A percentile compares a stretch with the other conserved stretches of the same genome.
Conservation (phyloP, 2,797 vertebrate species). For the Anabas testudineus region DNA sequence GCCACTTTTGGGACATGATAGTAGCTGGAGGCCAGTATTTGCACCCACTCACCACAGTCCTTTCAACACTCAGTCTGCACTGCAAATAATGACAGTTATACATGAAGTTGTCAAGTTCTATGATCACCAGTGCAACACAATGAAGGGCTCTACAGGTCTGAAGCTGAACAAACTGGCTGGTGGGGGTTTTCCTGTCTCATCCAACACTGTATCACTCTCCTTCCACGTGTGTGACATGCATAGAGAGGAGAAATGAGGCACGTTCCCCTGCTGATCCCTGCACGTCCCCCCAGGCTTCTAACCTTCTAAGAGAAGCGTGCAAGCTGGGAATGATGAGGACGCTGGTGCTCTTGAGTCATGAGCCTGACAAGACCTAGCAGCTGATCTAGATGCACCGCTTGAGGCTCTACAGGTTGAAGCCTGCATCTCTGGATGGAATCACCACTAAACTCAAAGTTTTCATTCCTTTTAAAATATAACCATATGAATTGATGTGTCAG, state of each 20-base stretch:
- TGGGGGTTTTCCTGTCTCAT: conserved; percentile 17
- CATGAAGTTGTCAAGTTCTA: background rate
- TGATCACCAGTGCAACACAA: background rate
- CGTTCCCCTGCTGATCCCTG: conserved; percentile 24
- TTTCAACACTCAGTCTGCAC: conserved; percentile 1
- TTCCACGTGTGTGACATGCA: conserved; percentile 8
- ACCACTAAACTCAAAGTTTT: background rate
- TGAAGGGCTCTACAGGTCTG: background rate
- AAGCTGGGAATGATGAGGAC: conserved; percentile 12
- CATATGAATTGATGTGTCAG: conserved; percentile 30
- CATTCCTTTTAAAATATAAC: background rate
- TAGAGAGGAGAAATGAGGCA: conserved; percentile 22
- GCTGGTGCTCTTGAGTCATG: background rate
- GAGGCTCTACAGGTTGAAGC: conserved; percentile 4
- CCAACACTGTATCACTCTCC: background rate
- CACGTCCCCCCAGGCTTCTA: conserved; percentile 11
- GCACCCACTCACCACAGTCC: conserved; percentile 1
- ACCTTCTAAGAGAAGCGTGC: background rate
- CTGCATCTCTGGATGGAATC: background rate
- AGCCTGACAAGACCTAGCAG: conserved; percentile 34
- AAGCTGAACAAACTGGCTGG: background rate
- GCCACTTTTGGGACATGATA: conserved; percentile 43
- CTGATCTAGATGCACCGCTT: conserved; percentile 2
- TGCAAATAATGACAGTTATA: background rate
- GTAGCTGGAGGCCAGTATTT: conserved; percentile 28